Evolutionary conservation across 2,888 invertebrate species (phyloP).

Genomic region (Pandemis heparana): DNA sequence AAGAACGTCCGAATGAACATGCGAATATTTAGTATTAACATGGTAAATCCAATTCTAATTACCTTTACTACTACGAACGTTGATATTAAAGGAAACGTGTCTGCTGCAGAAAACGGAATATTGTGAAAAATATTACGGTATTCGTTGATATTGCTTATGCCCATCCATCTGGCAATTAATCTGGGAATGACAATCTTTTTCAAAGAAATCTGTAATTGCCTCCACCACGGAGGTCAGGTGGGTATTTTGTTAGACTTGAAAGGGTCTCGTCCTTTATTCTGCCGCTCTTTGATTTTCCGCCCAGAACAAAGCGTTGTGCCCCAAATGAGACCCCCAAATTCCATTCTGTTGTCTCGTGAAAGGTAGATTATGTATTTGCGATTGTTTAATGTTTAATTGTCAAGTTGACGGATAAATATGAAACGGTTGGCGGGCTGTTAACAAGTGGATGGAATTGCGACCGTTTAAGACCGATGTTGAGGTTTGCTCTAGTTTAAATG

Average conservation of each 20-base stretch:
- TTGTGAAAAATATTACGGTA: conserved; percentile 8
- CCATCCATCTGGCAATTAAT: conserved; percentile 35
- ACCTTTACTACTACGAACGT: neutral
- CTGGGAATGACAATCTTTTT: conserved; percentile 62
- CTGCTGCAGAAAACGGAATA: neutral
- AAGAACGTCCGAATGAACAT: too few relatives aligned
- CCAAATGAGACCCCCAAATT: conserved; percentile 64
- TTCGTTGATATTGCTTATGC: conserved; percentile 15
- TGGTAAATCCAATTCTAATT: too few relatives aligned
- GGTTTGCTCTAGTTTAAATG: neutral
- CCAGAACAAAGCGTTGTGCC: conserved; percentile 65
- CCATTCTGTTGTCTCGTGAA: conserved; percentile 57
- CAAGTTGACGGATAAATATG: neutral
- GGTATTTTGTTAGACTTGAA: conserved; percentile 65
- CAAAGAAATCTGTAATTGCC: conserved; percentile 72
- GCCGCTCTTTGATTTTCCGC: conserved; percentile 68
- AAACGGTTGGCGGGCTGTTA: neutral
- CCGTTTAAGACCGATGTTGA: neutral
- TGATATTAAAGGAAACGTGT: neutral
- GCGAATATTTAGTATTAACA: too few relatives aligned
- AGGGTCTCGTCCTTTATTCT: conserved; percentile 63
- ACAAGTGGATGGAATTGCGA: neutral
- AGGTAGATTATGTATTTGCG: conserved; percentile 38
- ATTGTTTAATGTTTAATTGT: conserved; percentile 22
- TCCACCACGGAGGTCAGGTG: conserved; percentile 62